phyloP scores from a whole-genome alignment of 1,140 invertebrate species.

The Aphidius ervi region DNA sequence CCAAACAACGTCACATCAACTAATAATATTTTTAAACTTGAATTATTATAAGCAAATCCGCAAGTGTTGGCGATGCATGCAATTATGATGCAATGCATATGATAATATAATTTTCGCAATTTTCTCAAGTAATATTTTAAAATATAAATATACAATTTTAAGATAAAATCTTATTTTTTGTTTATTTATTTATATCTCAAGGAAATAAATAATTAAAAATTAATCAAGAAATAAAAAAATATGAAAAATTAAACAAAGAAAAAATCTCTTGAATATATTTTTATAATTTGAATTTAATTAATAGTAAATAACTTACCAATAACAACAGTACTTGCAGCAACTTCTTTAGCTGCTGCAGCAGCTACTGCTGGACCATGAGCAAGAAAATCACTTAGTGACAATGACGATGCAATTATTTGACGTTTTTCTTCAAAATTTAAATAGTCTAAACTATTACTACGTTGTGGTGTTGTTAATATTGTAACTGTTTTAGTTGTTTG shows the following conservation, averaged over 20 bases:
- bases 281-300: neutral
- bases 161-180: neutral
- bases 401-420: constrained; percentile 79
- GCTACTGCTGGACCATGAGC: constrained; percentile 64
- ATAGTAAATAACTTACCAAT: constrained; percentile 52
- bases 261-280: neutral
- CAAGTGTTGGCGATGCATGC: neutral
- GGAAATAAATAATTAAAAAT: neutral
- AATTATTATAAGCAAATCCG: no score
- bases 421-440: constrained; percentile 87
- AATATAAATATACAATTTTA: constrained; percentile 4
- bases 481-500: constrained; percentile 59
- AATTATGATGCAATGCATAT: constrained; percentile 19
- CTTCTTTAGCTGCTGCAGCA: constrained; percentile 58
- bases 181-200: neutral
- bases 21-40: no score
- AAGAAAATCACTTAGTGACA: constrained; percentile 80
- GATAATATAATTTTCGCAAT: constrained; percentile 11
- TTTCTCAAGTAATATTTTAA: constrained; percentile 5
- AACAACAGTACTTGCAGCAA: constrained; percentile 53
- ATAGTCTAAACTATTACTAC: constrained; percentile 82
- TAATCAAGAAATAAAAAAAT: neutral
- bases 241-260: neutral
- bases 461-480: constrained; percentile 61
- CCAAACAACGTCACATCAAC: constrained; percentile 16